A percentile compares a stretch with the other conserved stretches of the same genome.
Evolutionary conservation across 2,888 invertebrate genomes (phyloP).

Genomic region (Hedychridium roseum): DNA sequence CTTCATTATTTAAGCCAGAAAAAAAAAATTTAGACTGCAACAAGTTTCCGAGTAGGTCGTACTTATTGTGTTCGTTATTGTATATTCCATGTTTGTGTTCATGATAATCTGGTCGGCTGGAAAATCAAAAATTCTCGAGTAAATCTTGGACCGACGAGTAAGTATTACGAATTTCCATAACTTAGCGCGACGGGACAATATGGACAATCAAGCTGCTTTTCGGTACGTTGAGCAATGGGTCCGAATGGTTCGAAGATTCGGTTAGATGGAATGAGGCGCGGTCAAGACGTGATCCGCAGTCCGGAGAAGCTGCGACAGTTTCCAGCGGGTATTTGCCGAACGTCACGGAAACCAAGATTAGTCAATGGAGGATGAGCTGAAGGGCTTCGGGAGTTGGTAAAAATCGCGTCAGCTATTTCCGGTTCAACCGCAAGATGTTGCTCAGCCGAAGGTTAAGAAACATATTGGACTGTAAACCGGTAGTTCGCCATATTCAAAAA

Average conservation of each 20-base stretch:
- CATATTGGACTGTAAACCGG: too few species aligned
- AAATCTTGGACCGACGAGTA: conserved; percentile 24
- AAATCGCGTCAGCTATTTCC: too few species aligned
- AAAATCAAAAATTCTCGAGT: too few species aligned
- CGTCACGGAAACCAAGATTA: conserved; percentile 53
- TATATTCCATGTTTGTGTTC: too few species aligned
- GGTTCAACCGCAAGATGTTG: too few species aligned
- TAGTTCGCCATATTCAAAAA: too few species aligned
- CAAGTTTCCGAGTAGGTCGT: too few species aligned
- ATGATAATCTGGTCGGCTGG: too few species aligned
- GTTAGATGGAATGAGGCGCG: conserved; percentile 48
- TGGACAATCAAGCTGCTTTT: conserved; percentile 61
- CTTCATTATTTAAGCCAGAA: too few species aligned
- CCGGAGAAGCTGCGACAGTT: conserved; percentile 59
- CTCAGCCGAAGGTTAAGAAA: too few species aligned
- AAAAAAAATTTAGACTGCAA: too few species aligned
- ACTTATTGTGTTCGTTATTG: too few species aligned
- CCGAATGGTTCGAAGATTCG: conserved; percentile 34
- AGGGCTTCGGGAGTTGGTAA: conserved; percentile 5
- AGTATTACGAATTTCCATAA: conserved; percentile 54
- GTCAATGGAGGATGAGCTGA: conserved; percentile 28
- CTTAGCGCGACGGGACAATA: conserved; percentile 54
- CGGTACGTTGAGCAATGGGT: conserved; percentile 48
- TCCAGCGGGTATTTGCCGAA: conserved; percentile 41
- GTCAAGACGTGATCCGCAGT: conserved; percentile 60